Evolutionary conservation across 2,888 invertebrate genomes (phyloP).

Genomic region (Cyrtodaria siliqua): DNA sequence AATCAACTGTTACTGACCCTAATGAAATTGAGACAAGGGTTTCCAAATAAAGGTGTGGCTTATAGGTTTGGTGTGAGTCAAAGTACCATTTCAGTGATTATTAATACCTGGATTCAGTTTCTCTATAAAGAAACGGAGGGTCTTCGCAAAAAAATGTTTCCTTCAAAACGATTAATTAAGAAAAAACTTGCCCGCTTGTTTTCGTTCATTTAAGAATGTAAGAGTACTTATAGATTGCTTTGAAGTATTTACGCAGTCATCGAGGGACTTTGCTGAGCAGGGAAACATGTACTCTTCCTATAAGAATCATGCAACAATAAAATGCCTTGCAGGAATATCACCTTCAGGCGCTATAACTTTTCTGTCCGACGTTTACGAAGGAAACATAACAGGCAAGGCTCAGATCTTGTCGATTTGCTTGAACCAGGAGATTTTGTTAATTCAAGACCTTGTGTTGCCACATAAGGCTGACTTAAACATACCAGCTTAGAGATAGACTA

Average conservation of each 20-base stretch:
- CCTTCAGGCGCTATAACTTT: conserved; percentile 37
- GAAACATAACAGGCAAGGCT: conserved; percentile 3
- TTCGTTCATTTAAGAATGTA: conserved; percentile 11
- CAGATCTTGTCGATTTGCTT: not conserved
- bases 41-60: conserved; percentile 28
- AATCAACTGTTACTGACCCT: conserved; percentile 20
- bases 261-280: conserved; percentile 33
- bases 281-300: conserved; percentile 36
- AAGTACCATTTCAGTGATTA: conserved; percentile 15
- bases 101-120: conserved; percentile 30
- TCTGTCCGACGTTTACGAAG: conserved; percentile 41
- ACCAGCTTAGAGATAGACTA: too few species aligned
- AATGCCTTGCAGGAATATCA: conserved; percentile 40
- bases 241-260: conserved; percentile 36
- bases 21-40: conserved; percentile 18
- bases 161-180: conserved; percentile 7
- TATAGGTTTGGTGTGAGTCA: conserved; percentile 20
- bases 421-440: conserved; percentile 5
- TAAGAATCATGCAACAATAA: conserved; percentile 37
- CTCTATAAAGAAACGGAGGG: not conserved
- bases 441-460: too few species aligned
- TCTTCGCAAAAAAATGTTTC: conserved; percentile 2
- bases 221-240: conserved; percentile 38
- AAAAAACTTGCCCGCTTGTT: not conserved
- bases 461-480: too few species aligned